Evolutionary conservation across 2,113 vertebrate genomes (phyloP).

Genomic region (Bothrops jararaca): DNA sequence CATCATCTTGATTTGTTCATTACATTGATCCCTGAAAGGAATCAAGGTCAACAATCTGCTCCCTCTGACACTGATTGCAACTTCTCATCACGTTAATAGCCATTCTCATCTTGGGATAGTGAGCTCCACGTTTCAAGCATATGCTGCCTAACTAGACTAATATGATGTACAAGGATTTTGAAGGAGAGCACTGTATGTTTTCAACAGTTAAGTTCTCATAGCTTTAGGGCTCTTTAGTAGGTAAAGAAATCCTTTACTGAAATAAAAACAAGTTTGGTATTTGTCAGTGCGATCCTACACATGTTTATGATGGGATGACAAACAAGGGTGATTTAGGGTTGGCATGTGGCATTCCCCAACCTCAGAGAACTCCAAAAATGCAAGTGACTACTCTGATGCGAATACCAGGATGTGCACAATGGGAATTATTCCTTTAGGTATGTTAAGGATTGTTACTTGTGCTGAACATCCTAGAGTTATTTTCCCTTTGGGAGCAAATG

Average conservation of each 20-base stretch:
- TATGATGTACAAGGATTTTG: neutral
- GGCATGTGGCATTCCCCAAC: neutral
- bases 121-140: neutral
- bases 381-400: neutral
- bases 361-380: neutral
- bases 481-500: neutral
- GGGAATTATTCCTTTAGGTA: neutral
- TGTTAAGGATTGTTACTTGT: neutral
- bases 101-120: neutral
- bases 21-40: neutral
- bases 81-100: neutral
- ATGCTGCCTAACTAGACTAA: neutral
- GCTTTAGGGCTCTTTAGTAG: neutral
- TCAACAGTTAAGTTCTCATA: neutral
- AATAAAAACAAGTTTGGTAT: neutral
- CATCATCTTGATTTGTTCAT: neutral
- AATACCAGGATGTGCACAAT: neutral
- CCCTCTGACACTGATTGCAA: neutral
- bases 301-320: neutral
- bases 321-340: neutral
- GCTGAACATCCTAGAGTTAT: neutral
- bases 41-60: neutral
- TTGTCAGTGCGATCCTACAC: neutral
- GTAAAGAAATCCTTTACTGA: too few relatives aligned
- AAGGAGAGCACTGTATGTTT: neutral